Evolutionary conservation across 2,888 invertebrate genomes (phyloP).

Genomic region (Drosophila multiciliata): DNA sequence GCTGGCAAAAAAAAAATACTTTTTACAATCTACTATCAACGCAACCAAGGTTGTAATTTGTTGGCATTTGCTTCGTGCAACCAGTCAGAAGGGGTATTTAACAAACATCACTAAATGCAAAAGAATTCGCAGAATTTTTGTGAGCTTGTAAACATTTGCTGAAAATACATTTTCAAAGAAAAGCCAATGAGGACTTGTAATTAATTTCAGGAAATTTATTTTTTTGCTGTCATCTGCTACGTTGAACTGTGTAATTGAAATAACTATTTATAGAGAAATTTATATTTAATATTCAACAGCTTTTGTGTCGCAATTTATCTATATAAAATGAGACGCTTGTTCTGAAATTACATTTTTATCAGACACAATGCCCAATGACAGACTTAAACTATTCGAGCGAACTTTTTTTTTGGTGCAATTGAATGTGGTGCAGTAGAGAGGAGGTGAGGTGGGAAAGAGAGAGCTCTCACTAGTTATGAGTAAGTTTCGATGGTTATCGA

Average conservation of each 20-base stretch:
- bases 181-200: neutral
- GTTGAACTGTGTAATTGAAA: slow-evolving; percentile 4
- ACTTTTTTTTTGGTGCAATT: neutral
- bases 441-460: neutral
- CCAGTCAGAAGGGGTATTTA: neutral
- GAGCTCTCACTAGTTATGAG: slow-evolving; percentile 5
- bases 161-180: neutral
- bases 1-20: neutral
- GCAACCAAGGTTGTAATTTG: neutral
- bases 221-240: neutral
- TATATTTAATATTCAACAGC: neutral
- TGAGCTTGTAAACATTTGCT: neutral
- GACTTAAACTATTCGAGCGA: slow-evolving; percentile 4
- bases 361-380: slow-evolving; percentile 15
- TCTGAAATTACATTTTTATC: slow-evolving; percentile 24
- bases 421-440: neutral
- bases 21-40: neutral
- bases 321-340: slow-evolving; percentile 5
- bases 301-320: neutral
- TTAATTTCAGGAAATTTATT: neutral
- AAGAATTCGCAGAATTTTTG: neutral
- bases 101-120: neutral
- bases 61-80: neutral
- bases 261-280: neutral
- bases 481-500: slow-evolving; percentile 47